Evolutionary conservation across 23 tunicate species (phyloP).

Genomic region (Clavelina lepadiformis): DNA sequence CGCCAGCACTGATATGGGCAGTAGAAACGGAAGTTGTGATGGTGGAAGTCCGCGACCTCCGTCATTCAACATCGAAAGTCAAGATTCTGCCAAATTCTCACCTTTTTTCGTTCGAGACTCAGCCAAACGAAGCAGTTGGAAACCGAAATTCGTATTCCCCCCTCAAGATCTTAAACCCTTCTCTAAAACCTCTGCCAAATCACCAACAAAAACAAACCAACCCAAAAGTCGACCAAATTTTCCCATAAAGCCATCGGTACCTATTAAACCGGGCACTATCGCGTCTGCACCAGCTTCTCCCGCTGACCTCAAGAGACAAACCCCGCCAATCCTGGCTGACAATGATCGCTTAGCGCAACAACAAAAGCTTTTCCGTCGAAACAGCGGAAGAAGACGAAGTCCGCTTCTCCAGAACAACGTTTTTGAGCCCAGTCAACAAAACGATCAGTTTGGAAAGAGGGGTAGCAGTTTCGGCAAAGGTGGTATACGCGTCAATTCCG

Average conservation of each 20-base stretch:
- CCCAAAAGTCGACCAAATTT: conserved; percentile 3
- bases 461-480: conserved; percentile 33
- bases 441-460: conserved; percentile 16
- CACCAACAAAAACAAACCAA: conserved; percentile 10
- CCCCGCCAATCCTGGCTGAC: conserved; percentile 1
- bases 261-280: conserved; percentile 14
- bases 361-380: conserved; percentile 62
- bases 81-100: conserved; percentile 44
- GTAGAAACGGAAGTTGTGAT: conserved; percentile 86
- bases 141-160: conserved; percentile 34
- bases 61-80: conserved; percentile 30
- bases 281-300: conserved; percentile 5
- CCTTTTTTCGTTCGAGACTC: conserved; percentile 37
- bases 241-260: conserved; percentile 40
- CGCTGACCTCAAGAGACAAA: not conserved
- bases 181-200: not conserved
- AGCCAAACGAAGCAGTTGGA: conserved; percentile 14
- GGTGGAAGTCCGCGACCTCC: conserved; percentile 68
- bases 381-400: conserved; percentile 32
- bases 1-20: conserved; percentile 51
- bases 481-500: not conserved
- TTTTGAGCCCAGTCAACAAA: conserved; percentile 3
- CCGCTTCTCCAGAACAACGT: not conserved
- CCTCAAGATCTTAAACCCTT: conserved; percentile 6
- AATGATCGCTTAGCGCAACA: conserved; percentile 20